These are phyloP conservation scores for Teleopsis dalmanni DNA, from an alignment of 1,140 invertebrate genomes.

Conservation along the genomic window DNA sequence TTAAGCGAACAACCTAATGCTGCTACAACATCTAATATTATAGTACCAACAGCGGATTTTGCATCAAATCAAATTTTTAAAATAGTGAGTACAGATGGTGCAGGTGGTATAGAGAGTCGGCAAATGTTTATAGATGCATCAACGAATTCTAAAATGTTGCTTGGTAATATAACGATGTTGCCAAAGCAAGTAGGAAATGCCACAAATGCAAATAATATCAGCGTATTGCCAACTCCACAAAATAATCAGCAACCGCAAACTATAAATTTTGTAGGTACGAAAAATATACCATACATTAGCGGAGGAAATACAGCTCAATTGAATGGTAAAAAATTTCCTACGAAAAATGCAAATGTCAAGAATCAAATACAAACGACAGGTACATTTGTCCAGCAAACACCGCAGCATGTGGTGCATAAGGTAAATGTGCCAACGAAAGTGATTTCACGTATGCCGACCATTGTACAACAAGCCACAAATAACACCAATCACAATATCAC, in stretches of 20 bases:
- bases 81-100: constrained; percentile 30
- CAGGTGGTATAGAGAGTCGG: no score
- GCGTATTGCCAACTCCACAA: not conserved
- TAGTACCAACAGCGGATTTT: constrained; percentile 21
- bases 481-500: constrained; percentile 20
- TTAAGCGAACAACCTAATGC: constrained; percentile 9
- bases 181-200: constrained; percentile 23
- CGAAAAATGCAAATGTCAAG: constrained; percentile 6
- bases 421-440: constrained; percentile 11
- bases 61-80: constrained; percentile 41
- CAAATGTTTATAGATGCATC: constrained; percentile 36
- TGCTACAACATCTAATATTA: constrained; percentile 9
- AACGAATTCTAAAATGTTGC: constrained; percentile 29
- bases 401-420: constrained; percentile 1
- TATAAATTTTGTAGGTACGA: constrained; percentile 24
- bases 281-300: constrained; percentile 20
- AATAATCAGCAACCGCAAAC: constrained; percentile 10
- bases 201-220: not conserved
- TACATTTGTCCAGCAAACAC: not conserved
- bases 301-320: not conserved
- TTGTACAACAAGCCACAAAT: constrained; percentile 9
- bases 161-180: constrained; percentile 40
- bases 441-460: constrained; percentile 2
- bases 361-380: constrained; percentile 18
- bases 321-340: not conserved